Evolutionary conservation across 2,888 invertebrate genomes (phyloP), one percentile per base, ranked within the genome.

Genomic region (Lepidochrysops patricia): DNA sequence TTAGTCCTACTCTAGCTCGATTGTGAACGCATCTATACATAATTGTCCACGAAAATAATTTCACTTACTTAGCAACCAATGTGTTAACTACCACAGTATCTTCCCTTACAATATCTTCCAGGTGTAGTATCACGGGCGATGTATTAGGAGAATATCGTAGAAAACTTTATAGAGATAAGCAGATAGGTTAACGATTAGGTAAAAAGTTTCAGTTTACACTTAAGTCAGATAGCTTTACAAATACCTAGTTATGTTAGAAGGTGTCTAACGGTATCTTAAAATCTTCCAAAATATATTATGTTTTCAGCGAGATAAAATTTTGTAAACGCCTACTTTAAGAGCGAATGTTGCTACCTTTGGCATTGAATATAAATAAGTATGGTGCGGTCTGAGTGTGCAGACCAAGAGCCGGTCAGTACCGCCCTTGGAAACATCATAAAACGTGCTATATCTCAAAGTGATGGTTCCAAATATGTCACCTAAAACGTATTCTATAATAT

Each of bases 251-350:
- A 58, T 58, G 43, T 58, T 75, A 77, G 79, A 79, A 72, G 77
- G 73, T 78, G 70, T 74, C 78, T 82, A 78, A 80, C 75, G 82
- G 83, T 83, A 83, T 83, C 82, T 82, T 83, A 83, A 83, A 84
- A 74, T 79, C 76, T 70, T 84, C 82, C 78, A 84, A 84, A 84
- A 83, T 79, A 82, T 77, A 79, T n/a, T 43, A 52, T 13, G 68
- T 72, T 74, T 75, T 77, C 73, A 73, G 71, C 71, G 29, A 54
- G 9, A 32, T 54, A 54, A 54, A 76, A 75, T 69, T 68, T 75
- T 77, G 72, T 73, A 72, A 69, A 71, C 64, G 23, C 29, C 32
- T 58, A 52, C 50, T 4, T 50, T 29, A 57, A 13, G 25, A 57
- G 23, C 13, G 23, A 34, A 32, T 49, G 48, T 48, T 13, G 32